Evolutionary conservation across 1,140 invertebrate genomes (phyloP), one percentile per base, ranked within the genome.

Genomic region (Zaprionus lachaisei): DNA sequence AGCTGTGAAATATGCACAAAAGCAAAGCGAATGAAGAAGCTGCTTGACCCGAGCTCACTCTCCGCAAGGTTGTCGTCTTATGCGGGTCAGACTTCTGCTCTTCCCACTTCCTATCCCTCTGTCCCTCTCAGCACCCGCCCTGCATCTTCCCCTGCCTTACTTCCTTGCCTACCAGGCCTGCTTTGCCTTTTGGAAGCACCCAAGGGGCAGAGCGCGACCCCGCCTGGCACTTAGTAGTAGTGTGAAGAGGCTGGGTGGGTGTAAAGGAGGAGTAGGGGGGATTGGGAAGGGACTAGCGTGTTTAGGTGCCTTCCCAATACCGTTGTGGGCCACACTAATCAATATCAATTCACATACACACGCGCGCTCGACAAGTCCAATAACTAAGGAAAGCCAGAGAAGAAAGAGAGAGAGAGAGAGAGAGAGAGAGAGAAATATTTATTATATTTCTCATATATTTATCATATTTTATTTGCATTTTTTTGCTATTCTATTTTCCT

Each of bases 311-410:
- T 14, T 2, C 44, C 44, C 24, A 14, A 4, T 11, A 15, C 17
- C 14, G 11, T 38, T 41, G 49, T 72, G 28, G 12, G 12, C 41
- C 44, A 54, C 28, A 56, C 41, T 57, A 67, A 77, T 81, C 69
- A 78, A 84, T 84, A 86, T 82, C 67, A 38, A 65, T 87, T 83
- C 70, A 75, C 75, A 77, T 77, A 87, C 83, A 89, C 80, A 49
- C 20, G 4, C 47, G 11, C 47, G 4, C 20, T 24, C 47, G 6
- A 44, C 41, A 44, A 44, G 38, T 15, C 37, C 12, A 12, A 38
- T 38, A 38, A 15, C 37, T 15, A 38, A 15, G 37, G 6, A n/a
- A 41, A 41, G n/a, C 38, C 31, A 34, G 38, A n/a, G 15, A 7
- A 47, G 41, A 17, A 7, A 3, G 41, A 47, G n/a, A 44, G 5